Base-by-base conservation (phyloP, 2,797 vertebrate genomes). In the Heterohyrax brucei region DNA sequence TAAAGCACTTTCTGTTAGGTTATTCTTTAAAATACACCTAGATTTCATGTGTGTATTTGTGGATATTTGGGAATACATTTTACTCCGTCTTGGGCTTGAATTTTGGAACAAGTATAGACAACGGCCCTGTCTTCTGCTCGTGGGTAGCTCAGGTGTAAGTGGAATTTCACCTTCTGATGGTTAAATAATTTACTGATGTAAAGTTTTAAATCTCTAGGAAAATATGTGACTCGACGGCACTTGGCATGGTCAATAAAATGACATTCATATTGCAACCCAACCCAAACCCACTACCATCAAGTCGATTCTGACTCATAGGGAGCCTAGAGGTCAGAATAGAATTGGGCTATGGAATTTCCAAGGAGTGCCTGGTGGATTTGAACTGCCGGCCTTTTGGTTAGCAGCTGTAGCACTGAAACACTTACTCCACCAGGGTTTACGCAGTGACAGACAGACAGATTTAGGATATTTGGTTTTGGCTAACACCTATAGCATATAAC, bases 1-100 rank as follows among this genome's bases (percentile, higher is more conserved):
- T 99, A 98, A 98, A 99, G 99, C 98, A 97, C 98, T 98, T 98
- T 97, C 98, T 98, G 98, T 98, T 98, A 97, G 98, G 98, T 97
- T 98, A 98, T 98, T 99, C 98, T 98, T 98, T 98, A 92, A 97
- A 97, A 98, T 97, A 98, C 97, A 98, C 91, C 50, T 90, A 79
- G 66, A 86, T 96, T 78, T 95, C 92, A 50, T 79, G 96, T 96
- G 96, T 84, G 96, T 76, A 10, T 98, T 86, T 93, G 93, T 95
- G 97, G 97, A 96, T 97, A 91, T 78, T 96, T 93, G 66, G 64
- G n/a, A 93, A 91, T 95, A 82, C 93, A 95, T 94, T 96, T 94
- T 70, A 56, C 82, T 96, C 86, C 89, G 97, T 96, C 89, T 94
- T 94, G 28, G 0, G 64, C 83, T 75, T 83, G 91, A 72, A 79